phyloP scores from a whole-genome alignment of 1,140 invertebrate genomes.

The Drosophila asahinai region DNA sequence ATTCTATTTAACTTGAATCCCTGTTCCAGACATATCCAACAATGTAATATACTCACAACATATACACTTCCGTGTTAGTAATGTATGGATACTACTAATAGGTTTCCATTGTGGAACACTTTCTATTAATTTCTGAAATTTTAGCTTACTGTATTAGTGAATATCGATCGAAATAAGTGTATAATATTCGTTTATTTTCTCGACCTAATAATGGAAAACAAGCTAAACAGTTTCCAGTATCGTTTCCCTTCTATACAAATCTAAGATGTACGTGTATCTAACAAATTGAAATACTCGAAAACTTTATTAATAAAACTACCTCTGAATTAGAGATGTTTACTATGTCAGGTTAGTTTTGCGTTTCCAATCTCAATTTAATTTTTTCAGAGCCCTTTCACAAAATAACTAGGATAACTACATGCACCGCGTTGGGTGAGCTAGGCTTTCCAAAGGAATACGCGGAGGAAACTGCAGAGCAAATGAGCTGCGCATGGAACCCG shows the following conservation, averaged over 20 bases:
- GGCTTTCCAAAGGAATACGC: conserved; percentile 1
- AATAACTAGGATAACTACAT: not conserved
- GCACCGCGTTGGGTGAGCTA: not conserved
- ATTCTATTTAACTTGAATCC: no score
- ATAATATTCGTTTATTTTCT: not conserved
- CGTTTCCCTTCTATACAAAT: not conserved
- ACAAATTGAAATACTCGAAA: not conserved
- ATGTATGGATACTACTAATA: not conserved
- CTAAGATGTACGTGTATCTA: not conserved
- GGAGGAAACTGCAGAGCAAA: conserved; percentile 2
- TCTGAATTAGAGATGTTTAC: not conserved
- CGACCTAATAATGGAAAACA: no score
- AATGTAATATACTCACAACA: no score
- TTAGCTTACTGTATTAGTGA: not conserved
- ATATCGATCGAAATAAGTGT: not conserved
- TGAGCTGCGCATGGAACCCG: conserved; percentile 8
- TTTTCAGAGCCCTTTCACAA: not conserved
- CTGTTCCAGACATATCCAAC: not conserved
- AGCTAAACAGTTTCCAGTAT: no score
- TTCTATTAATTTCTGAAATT: no score
- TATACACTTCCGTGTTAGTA: no score
- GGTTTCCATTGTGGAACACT: not conserved
- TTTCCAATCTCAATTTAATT: not conserved
- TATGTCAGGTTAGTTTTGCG: not conserved
- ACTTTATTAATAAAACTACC: not conserved